Evolutionary conservation across 1,140 invertebrate species (phyloP).

Genomic region (Elymnias hypermnestra): DNA sequence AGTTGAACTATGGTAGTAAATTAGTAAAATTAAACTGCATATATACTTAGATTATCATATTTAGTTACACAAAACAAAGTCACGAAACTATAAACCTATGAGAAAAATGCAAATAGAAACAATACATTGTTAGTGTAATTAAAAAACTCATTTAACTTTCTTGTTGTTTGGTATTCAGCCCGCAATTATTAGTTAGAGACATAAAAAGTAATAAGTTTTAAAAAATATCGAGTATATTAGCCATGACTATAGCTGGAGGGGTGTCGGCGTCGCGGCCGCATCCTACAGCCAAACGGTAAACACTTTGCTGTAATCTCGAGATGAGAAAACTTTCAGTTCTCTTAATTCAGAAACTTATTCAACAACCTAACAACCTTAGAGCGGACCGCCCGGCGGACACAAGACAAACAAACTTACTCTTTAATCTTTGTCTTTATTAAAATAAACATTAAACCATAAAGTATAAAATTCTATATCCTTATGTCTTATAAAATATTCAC

Average conservation of each 20-base stretch:
- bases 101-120: conserved; percentile 4
- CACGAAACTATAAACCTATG: background rate
- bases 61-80: too few species aligned
- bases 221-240: conserved; percentile 38
- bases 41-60: too few species aligned
- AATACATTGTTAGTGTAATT: conserved; percentile 10
- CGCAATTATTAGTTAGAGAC: conserved; percentile 7
- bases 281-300: conserved; percentile 74
- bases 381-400: conserved; percentile 65
- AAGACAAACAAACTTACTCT: conserved; percentile 68
- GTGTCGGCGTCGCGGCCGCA: conserved; percentile 57
- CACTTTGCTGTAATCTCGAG: conserved; percentile 77
- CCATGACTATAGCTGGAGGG: conserved; percentile 34
- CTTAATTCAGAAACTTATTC: conserved; percentile 78
- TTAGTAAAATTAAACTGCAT: too few species aligned
- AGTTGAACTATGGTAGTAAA: too few species aligned
- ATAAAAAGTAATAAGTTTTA: conserved; percentile 37
- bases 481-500: too few species aligned
- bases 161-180: conserved; percentile 1
- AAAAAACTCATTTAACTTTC: conserved; percentile 17
- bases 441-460: conserved; percentile 44
- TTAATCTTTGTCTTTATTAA: conserved; percentile 62
- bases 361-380: conserved; percentile 75
- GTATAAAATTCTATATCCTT: too few species aligned
- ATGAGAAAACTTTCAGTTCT: conserved; percentile 78